phyloP scores from a whole-genome alignment of 2,113 vertebrate genomes.

The Epinephelus fuscoguttatus region DNA sequence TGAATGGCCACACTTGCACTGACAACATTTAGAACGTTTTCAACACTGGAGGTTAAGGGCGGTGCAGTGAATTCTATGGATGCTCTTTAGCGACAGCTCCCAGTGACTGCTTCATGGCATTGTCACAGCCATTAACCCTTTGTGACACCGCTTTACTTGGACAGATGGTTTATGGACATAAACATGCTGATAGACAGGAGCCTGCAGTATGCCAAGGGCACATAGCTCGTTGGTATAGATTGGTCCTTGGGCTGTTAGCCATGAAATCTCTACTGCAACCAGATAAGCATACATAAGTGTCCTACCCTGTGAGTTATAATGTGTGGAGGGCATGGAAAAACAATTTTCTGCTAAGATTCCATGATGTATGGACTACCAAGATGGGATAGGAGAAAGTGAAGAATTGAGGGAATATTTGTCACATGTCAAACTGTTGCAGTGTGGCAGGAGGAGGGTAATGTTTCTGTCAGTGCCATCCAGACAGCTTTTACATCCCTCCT shows the following conservation, averaged over 20 bases:
- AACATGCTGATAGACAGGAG: constrained; percentile 25
- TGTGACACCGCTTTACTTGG: background rate
- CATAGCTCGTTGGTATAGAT: constrained; percentile 20
- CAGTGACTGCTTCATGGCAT: background rate
- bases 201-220: constrained; percentile 28
- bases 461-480: background rate
- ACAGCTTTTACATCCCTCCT: background rate
- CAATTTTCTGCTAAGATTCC: background rate
- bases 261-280: constrained; percentile 13
- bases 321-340: background rate
- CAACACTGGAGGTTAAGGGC: background rate
- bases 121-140: constrained; percentile 31
- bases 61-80: background rate
- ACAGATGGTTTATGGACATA: constrained; percentile 47
- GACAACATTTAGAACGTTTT: constrained; percentile 15
- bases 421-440: constrained; percentile 9
- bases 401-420: background rate
- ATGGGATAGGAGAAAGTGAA: background rate
- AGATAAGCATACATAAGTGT: constrained; percentile 12
- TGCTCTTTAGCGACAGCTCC: background rate
- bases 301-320: constrained; percentile 7
- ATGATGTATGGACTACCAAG: background rate
- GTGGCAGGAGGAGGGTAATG: background rate
- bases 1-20: background rate
- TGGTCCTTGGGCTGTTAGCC: constrained; percentile 31